Evolutionary conservation across 2,888 invertebrate genomes (phyloP).

Genomic region (Embidobia sp.): DNA sequence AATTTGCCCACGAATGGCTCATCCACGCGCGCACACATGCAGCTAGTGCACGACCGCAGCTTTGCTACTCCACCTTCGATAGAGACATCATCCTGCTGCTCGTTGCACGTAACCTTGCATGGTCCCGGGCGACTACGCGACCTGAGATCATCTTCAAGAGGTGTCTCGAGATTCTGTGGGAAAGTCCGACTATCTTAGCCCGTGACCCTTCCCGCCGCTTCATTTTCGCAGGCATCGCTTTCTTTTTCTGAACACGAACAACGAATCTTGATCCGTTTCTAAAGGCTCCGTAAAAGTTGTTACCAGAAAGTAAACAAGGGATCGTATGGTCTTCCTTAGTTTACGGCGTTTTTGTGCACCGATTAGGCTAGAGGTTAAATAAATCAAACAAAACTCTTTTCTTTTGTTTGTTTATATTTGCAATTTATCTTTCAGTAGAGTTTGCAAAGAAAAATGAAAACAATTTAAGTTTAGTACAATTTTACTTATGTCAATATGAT

Average conservation of each 20-base stretch:
- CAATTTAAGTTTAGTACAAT: no score
- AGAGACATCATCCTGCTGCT: slow-evolving; percentile 77
- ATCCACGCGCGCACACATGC: slow-evolving; percentile 63
- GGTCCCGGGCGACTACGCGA: slow-evolving; percentile 54
- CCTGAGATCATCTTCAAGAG: slow-evolving; percentile 59
- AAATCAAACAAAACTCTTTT: no score
- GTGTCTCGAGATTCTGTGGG: slow-evolving; percentile 61
- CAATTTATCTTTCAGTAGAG: no score
- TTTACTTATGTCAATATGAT: no score
- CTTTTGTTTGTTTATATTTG: no score
- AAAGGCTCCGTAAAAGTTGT: no score
- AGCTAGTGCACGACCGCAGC: slow-evolving; percentile 58
- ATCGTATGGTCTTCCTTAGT: no score
- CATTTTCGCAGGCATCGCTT: slow-evolving; percentile 17
- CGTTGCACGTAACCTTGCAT: slow-evolving; percentile 67
- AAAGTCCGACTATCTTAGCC: slow-evolving; percentile 47
- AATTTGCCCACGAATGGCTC: slow-evolving; percentile 55
- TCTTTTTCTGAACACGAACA: not conserved
- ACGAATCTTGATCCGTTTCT: not conserved
- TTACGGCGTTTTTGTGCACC: no score
- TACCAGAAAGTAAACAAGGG: no score
- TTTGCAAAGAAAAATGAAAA: no score
- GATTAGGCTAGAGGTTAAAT: no score
- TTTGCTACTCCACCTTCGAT: slow-evolving; percentile 72
- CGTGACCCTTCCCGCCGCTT: slow-evolving; percentile 15